A percentile compares a stretch with the other conserved stretches of the same genome.
Evolutionary conservation across 2,113 vertebrate species (phyloP).

Genomic region (Catharus minimus): DNA sequence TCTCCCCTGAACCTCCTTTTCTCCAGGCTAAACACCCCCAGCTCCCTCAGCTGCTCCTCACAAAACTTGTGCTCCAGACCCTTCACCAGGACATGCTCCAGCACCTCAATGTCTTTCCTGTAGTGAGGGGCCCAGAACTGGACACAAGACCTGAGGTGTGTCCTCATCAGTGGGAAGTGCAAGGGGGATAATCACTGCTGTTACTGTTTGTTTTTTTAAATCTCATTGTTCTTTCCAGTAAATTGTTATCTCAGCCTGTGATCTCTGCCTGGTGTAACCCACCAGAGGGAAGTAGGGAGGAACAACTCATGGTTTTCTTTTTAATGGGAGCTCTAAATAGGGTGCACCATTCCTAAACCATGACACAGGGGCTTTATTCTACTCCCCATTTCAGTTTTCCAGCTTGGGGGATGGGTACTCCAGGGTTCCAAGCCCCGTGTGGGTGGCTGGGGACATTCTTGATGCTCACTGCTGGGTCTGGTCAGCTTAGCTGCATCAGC

Average conservation of each 20-base stretch:
- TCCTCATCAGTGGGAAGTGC: background rate
- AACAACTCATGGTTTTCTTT: background rate
- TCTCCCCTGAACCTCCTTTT: background rate
- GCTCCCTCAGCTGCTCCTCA: background rate
- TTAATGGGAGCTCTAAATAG: background rate
- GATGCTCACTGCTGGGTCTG: background rate
- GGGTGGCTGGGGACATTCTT: background rate
- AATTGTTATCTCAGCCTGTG: background rate
- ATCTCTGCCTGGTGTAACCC: background rate
- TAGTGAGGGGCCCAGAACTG: background rate
- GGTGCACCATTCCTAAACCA: background rate
- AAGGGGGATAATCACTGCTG: background rate
- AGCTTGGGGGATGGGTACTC: background rate
- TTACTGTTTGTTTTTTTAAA: background rate
- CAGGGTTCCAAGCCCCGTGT: background rate
- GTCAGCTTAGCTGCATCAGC: background rate
- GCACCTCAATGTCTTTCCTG: background rate
- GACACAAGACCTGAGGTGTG: background rate
- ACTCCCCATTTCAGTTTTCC: background rate
- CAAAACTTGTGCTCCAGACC: background rate
- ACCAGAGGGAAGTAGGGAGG: background rate
- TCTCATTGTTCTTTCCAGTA: background rate
- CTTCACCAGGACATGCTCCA: fast-evolving
- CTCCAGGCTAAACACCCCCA: background rate
- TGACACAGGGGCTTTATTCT: background rate